Evolutionary conservation across 1,140 invertebrate species (phyloP).

Genomic region (Ectropis grisescens): DNA sequence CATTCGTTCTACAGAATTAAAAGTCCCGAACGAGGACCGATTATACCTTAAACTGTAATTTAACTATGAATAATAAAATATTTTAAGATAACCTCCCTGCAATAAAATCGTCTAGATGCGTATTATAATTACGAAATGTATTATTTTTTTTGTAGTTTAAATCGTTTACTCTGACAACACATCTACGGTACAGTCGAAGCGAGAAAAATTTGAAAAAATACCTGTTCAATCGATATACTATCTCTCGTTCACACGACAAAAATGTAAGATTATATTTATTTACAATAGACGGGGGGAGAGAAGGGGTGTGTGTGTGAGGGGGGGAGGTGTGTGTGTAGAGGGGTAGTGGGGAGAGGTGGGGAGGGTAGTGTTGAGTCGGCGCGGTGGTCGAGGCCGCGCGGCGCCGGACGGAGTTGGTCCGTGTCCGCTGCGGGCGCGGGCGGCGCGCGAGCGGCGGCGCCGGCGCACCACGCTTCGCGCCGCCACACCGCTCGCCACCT

Average conservation of each 20-base stretch:
- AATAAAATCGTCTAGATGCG: constrained; percentile 59
- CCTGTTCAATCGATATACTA: constrained; percentile 65
- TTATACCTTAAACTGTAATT: constrained; percentile 56
- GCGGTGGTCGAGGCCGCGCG: constrained; percentile 42
- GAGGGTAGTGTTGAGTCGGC: constrained; percentile 27
- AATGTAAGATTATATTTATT: constrained; percentile 63
- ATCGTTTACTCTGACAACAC: constrained; percentile 64
- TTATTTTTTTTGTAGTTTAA: constrained; percentile 62
- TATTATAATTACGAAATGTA: constrained; percentile 57
- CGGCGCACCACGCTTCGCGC: constrained; percentile 50
- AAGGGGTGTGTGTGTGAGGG: constrained; percentile 4
- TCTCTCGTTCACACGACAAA: constrained; percentile 67
- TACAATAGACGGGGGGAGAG: constrained; percentile 46
- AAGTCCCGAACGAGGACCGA: constrained; percentile 34
- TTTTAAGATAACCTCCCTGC: constrained; percentile 62
- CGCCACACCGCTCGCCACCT: constrained; percentile 67
- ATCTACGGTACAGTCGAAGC: constrained; percentile 68
- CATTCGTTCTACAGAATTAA: constrained; percentile 7
- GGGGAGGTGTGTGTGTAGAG: constrained; percentile 20
- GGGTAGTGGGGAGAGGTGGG: constrained; percentile 15
- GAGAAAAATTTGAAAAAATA: constrained; percentile 69
- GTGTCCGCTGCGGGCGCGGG: constrained; percentile 30
- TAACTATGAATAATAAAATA: constrained; percentile 64
- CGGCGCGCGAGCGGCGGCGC: constrained; percentile 1
- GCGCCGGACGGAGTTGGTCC: constrained; percentile 40